Conservation (phyloP, 2,888 invertebrate species). For the Agonopterix heracliana region DNA sequence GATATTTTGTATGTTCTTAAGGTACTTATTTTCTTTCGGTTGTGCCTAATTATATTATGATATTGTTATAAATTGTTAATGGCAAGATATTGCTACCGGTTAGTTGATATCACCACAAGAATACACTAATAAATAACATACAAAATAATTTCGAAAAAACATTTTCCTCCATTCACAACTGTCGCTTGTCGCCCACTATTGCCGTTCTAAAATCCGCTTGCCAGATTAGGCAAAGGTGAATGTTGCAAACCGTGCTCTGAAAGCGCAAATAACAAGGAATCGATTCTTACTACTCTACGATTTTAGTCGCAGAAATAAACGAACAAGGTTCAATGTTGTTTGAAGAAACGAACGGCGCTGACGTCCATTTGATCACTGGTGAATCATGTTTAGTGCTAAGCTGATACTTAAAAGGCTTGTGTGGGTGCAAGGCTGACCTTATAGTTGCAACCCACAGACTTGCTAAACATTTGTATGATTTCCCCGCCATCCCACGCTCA, state of each 20-base stretch:
- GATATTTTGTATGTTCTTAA: too few relatives aligned
- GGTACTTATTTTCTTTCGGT: too few relatives aligned
- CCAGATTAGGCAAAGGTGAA: slow-evolving; percentile 74
- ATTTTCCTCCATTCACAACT: slow-evolving; percentile 43
- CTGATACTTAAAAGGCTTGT: slow-evolving; percentile 62
- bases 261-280: slow-evolving; percentile 23
- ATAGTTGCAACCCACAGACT: slow-evolving; percentile 66
- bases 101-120: too few relatives aligned
- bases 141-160: slow-evolving; percentile 15
- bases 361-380: slow-evolving; percentile 17
- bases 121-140: too few relatives aligned
- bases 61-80: too few relatives aligned
- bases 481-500: slow-evolving; percentile 61
- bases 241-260: slow-evolving; percentile 55
- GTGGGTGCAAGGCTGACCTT: slow-evolving; percentile 76
- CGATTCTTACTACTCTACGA: not conserved
- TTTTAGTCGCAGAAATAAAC: slow-evolving; percentile 7
- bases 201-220: slow-evolving; percentile 72
- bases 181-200: slow-evolving; percentile 66
- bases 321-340: slow-evolving; percentile 22
- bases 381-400: slow-evolving; percentile 44
- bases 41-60: too few relatives aligned
- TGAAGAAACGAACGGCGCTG: slow-evolving; percentile 18
- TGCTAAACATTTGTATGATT: slow-evolving; percentile 66
- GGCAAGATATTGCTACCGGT: too few relatives aligned